Conservation (phyloP, 2,797 vertebrate species). For the Botia kubotai region DNA sequence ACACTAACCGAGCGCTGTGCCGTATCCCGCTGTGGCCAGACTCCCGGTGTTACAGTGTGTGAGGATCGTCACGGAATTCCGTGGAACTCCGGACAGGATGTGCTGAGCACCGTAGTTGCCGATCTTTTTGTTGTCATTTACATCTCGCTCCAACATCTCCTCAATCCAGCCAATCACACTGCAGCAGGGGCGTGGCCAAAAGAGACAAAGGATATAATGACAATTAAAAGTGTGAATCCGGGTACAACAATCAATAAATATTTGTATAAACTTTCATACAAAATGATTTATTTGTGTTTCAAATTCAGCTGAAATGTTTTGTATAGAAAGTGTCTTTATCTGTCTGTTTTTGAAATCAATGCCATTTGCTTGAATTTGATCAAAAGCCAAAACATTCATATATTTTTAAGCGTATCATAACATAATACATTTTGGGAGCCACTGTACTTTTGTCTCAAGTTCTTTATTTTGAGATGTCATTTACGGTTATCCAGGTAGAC, state of each 20-base stretch:
- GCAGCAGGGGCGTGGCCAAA: slow-evolving; percentile 46
- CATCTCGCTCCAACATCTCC: slow-evolving; percentile 87
- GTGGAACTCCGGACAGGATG: slow-evolving; percentile 81
- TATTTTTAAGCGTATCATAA: background rate
- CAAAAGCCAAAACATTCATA: background rate
- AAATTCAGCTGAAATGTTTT: background rate
- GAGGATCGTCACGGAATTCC: slow-evolving; percentile 84
- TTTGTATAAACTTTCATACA: no score
- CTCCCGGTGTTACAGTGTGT: slow-evolving; percentile 95
- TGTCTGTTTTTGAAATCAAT: background rate
- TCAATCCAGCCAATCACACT: slow-evolving; percentile 88
- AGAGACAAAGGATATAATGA: slow-evolving; percentile 13
- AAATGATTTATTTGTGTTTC: no score
- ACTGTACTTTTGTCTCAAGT: no score
- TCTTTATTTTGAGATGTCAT: no score
- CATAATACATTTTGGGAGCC: no score
- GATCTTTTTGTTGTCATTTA: slow-evolving; percentile 87
- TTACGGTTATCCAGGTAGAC: no score
- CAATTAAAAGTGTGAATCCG: slow-evolving; percentile 6
- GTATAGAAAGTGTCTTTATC: background rate
- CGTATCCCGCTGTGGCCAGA: slow-evolving; percentile 90
- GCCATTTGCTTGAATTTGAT: background rate
- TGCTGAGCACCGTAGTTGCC: slow-evolving; percentile 88
- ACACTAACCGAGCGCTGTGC: slow-evolving; percentile 87
- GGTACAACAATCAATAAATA: background rate